A percentile compares a stretch with the other conserved stretches of the same genome.
Conservation (phyloP, 2,888 invertebrate species). For the Thelaira solivaga region DNA sequence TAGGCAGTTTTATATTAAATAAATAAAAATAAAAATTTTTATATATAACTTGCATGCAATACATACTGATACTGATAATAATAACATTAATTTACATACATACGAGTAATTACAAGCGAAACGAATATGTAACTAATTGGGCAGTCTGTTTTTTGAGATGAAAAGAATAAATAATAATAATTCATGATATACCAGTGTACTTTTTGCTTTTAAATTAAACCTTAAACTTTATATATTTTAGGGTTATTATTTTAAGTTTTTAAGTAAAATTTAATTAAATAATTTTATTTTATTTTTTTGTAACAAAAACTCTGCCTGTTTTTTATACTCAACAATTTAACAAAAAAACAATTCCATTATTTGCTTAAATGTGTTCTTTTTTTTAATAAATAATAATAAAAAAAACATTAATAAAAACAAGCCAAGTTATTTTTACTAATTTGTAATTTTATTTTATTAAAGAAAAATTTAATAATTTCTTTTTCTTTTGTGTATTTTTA, state of each 20-base stretch:
- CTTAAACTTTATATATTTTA: conserved; percentile 24
- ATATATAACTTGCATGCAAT: too few relatives aligned
- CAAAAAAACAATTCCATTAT: conserved; percentile 58
- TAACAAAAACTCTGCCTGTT: conserved; percentile 46
- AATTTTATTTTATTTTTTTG: too few relatives aligned
- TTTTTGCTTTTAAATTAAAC: conserved; percentile 8
- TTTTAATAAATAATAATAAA: conserved; percentile 61
- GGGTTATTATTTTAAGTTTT: conserved; percentile 9
- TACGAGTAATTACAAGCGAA: neutral
- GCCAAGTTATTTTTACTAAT: conserved; percentile 52
- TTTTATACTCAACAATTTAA: conserved; percentile 56
- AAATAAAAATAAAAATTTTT: neutral
- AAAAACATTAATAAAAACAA: conserved; percentile 48
- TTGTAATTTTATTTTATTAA: conserved; percentile 48
- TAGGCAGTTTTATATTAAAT: conserved; percentile 11
- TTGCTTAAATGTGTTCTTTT: conserved; percentile 66
- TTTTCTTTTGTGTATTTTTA: conserved; percentile 38
- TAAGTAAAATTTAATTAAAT: conserved; percentile 16
- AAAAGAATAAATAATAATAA: neutral
- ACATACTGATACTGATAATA: too few relatives aligned
- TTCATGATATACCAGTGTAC: conserved; percentile 28
- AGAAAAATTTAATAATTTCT: conserved; percentile 12
- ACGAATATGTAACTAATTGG: conserved; percentile 13
- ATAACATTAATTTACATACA: conserved; percentile 9
- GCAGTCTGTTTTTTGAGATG: conserved; percentile 40